phyloP scores from a whole-genome alignment of 2,888 invertebrate species.

The Chrysolina haemoptera region DNA sequence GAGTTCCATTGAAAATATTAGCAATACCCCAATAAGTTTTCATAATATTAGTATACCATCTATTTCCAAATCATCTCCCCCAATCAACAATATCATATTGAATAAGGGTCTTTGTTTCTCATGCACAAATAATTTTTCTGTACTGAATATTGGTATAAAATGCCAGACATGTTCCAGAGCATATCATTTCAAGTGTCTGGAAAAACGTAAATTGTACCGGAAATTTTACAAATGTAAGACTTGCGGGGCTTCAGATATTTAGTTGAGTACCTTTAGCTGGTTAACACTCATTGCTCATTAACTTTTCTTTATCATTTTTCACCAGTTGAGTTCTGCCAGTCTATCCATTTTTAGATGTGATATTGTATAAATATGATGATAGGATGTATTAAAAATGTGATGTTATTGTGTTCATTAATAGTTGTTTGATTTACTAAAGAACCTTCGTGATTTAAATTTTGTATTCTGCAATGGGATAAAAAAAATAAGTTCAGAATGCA shows the following conservation, averaged over 20 bases:
- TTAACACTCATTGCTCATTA: constrained; percentile 2
- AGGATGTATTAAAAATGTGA: background rate
- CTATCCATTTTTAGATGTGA: background rate
- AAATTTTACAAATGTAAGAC: constrained; percentile 13
- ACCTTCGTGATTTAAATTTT: constrained; percentile 16
- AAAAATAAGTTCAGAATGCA: background rate
- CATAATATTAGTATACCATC: constrained; percentile 17
- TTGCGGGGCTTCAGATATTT: constrained; percentile 2
- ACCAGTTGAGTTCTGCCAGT: constrained; percentile 6
- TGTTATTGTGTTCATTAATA: too few relatives aligned
- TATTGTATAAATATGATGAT: background rate
- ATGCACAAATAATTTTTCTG: constrained; percentile 16
- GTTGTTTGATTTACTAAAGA: constrained; percentile 7
- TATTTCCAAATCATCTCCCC: background rate
- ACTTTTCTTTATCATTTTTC: background rate
- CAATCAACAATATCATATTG: constrained; percentile 19
- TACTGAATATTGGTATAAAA: constrained; percentile 17
- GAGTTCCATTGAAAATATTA: constrained; percentile 1
- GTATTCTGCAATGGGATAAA: background rate
- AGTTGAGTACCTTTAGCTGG: background rate
- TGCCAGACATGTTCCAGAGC: constrained; percentile 11
- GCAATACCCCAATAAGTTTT: background rate
- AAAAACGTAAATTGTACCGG: constrained; percentile 1
- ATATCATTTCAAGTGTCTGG: constrained; percentile 18
- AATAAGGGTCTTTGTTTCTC: constrained; percentile 10